Evolutionary conservation across 2,888 invertebrate genomes (phyloP), one percentile per base, ranked within the genome.

Genomic region (Cabera pusaria): DNA sequence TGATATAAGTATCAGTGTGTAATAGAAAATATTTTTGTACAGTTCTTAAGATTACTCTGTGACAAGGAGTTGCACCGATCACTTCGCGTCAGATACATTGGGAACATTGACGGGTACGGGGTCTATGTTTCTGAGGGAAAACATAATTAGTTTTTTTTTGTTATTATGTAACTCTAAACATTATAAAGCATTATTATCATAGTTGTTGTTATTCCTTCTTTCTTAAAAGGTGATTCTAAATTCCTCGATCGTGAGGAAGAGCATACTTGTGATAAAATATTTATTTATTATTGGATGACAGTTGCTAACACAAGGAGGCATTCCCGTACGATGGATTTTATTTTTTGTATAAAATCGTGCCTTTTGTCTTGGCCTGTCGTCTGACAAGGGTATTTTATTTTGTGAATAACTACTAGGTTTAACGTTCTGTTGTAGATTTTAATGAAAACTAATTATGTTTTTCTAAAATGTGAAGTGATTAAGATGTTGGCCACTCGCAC

Each of bases 281-380:
- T 80, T 79, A 70, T 84, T 53, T 78, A 75, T 78, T 78, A 67
- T 66, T 63, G 64, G 87, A 88, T 84, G 88, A 72, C 87, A 87
- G 88, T 87, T 56, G 88, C 88, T 87, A 86, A 88, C 86, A 87
- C 83, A 76, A 70, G 35, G 72, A 77, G 86, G 82, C 77, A 70
- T 69, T 83, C 88, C 85, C 88, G 87, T 87, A 88, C 88, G 64
- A 57, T 55, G 59, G 83, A 85, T 87, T 87, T 87, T 85, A 85
- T 82, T 81, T 88, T 87, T 83, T 86, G 84, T 84, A 83, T 87
- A 87, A 86, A 86, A 86, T 87, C 86, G 71, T 79, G 72, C 77
- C 85, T 82, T 76, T 77, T 77, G 88, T 86, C 88, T 88, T 87
- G 88, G 88, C 88, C 88, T 86, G 88, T 86, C 86, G 86, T 88